Evolutionary conservation across 2,113 vertebrate species (phyloP), one percentile per base, ranked within the genome.

Genomic region (Eulacestoma nigropectus): DNA sequence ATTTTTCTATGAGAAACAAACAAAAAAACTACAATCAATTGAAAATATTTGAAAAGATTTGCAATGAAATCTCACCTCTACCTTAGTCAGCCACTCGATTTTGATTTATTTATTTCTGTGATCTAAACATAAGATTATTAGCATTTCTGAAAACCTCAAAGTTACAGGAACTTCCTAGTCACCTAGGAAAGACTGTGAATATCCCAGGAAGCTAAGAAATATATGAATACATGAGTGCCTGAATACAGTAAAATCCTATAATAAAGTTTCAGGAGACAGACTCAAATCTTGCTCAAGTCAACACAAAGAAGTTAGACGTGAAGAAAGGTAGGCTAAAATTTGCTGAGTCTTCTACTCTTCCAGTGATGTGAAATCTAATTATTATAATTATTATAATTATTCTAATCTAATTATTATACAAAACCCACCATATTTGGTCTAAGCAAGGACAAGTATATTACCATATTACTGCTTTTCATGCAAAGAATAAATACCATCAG

Each of bases 371-470:
- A 53, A 84, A 62, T 47, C 7, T n/a, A 72, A 29, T 79, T 70
- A 15, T 77, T 70, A n/a, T 9, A 50, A n/a, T n/a, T n/a, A n/a
- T n/a, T n/a, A n/a, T n/a, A n/a, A n/a, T n/a, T n/a, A n/a, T n/a
- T n/a, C n/a, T n/a, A 84, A 62, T 47, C 7, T n/a, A 72, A 29
- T 79, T 70, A 15, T 77, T 70, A n/a, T 9, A 50, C 35, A 60
- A 60, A 80, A 23, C 1, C 0, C 4, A 62, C 6, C 1, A 4
- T 16, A 10, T 49, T 33, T 74, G 67, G 37, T 23, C 27, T 55
- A 63, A 79, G 8, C 26, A 87, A 84, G 60, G 23, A 46, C 11
- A 62, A 62, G 4, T 70, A 37, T 0, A 41, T 39, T 49, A 79
- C 22, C 4, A 17, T 55, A 52, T 56, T 68, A 39, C 2, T 65